Evolutionary conservation across 2,113 vertebrate genomes (phyloP).

Genomic region (Grantiella picta): DNA sequence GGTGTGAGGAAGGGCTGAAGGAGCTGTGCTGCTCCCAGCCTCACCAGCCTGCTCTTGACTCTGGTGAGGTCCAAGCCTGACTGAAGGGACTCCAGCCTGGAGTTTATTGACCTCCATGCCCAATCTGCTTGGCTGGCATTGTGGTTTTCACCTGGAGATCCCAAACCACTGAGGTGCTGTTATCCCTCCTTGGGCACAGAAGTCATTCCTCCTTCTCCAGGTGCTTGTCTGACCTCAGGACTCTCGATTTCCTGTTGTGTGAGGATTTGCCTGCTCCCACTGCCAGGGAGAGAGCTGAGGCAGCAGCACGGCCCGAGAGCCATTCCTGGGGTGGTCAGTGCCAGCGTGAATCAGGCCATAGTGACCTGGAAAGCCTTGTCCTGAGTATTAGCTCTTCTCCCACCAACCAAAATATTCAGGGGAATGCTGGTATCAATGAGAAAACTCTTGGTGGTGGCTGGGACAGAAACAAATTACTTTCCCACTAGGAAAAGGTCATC

Average conservation of each 20-base stretch:
- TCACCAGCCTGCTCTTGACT: not conserved
- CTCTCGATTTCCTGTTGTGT: not conserved
- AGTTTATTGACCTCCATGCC: not conserved
- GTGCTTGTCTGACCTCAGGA: not conserved
- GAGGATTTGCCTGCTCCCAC: not conserved
- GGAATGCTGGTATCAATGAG: not conserved
- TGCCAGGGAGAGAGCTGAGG: not conserved
- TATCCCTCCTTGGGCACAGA: rapidly evolving
- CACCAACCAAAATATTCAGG: not conserved
- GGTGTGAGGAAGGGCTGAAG: not conserved
- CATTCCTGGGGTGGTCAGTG: not conserved
- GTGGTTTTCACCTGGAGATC: not conserved
- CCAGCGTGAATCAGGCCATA: not conserved
- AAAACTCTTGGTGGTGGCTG: not conserved
- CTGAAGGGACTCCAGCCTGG: not conserved
- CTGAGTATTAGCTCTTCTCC: not conserved
- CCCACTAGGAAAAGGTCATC: conserved; percentile 30
- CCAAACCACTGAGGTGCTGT: rapidly evolving
- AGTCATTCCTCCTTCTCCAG: not conserved
- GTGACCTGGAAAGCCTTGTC: not conserved
- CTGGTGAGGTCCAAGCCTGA: not conserved
- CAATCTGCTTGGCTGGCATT: rapidly evolving
- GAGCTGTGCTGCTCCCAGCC: not conserved
- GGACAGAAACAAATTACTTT: not conserved
- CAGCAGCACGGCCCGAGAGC: rapidly evolving